Conservation (phyloP, 2,113 vertebrate genomes). For the Chionodraco myersi region DNA sequence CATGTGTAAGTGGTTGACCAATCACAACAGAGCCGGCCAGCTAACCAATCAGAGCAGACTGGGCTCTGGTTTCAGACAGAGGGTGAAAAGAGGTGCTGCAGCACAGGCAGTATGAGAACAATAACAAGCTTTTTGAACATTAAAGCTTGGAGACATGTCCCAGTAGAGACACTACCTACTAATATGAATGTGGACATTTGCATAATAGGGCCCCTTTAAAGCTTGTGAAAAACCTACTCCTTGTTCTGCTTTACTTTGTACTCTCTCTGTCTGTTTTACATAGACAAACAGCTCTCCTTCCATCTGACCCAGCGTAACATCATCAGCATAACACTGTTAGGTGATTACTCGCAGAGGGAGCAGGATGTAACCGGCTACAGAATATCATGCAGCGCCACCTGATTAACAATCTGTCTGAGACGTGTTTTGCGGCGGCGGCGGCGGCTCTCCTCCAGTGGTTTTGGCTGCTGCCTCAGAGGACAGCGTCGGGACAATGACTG, state of each 20-base stretch:
- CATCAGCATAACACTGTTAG: slow-evolving; percentile 63
- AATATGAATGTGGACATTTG: too few relatives aligned
- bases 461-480: slow-evolving; percentile 67
- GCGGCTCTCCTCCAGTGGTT: slow-evolving; percentile 51
- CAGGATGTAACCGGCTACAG: slow-evolving; percentile 53
- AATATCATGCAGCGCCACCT: slow-evolving; percentile 63
- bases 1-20: too few relatives aligned
- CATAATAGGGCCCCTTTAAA: too few relatives aligned
- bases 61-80: too few relatives aligned
- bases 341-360: slow-evolving; percentile 63
- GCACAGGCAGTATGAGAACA: too few relatives aligned
- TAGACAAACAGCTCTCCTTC: slow-evolving; percentile 51
- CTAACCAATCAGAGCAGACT: too few relatives aligned
- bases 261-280: slow-evolving; percentile 15
- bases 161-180: too few relatives aligned
- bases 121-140: too few relatives aligned
- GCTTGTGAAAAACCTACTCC: slow-evolving; percentile 8
- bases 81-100: too few relatives aligned
- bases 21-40: too few relatives aligned
- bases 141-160: too few relatives aligned
- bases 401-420: slow-evolving; percentile 74
- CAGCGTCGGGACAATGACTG: slow-evolving; percentile 55
- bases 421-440: slow-evolving; percentile 37
- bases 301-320: slow-evolving; percentile 58
- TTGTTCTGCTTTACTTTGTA: not conserved